Base-by-base conservation (phyloP, 2,888 invertebrate species). In the Hipparchia semele region DNA sequence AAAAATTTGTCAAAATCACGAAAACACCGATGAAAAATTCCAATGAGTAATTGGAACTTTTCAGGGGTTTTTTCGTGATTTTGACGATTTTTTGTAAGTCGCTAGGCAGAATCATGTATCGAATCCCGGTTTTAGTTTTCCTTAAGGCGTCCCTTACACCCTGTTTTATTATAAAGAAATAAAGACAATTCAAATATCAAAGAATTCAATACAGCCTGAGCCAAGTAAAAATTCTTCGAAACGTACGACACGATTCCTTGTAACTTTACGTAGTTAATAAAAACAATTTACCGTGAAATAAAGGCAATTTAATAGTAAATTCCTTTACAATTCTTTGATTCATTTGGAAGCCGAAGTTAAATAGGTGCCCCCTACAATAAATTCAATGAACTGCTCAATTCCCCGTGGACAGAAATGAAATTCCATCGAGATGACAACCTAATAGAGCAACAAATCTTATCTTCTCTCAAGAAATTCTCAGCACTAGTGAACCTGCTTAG, bases 371-470 rank as follows among this genome's bases (percentile, higher is more conserved):
- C 51, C 51, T 12, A 64, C 23, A 51, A 51, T 64, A 51, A 64
- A 64, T 64, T 23, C 64, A 33, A 64, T 64, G 7, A 64, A 51
- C 51, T 51, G 64, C 64, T 51, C 49, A 49, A 49, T 64, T 64
- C 2, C 49, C 64, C 64, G 23, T 10, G 64, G 23, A 64, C 23
- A 49, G 51, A 51, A 51, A 61, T 61, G n/a, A 7, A 61, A 49
- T 56, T 3, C 7, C n/a, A n/a, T 54, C n/a, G 54, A 54, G 54
- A n/a, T 54, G 5, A 54, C 12, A 6, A 6, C 6, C 56, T 7
- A 6, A 13, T 56, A 6, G 13, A 56, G 56, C 13, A 13, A 49
- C 49, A 49, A 8, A 49, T 6, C 8, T 49, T 49, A 7, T 49
- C 2, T 39, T 39, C 39, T 39, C 3, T 39, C 39, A 5, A 39